Evolutionary conservation across 2,113 vertebrate species (phyloP).

Genomic region (Zosterops lateralis): DNA sequence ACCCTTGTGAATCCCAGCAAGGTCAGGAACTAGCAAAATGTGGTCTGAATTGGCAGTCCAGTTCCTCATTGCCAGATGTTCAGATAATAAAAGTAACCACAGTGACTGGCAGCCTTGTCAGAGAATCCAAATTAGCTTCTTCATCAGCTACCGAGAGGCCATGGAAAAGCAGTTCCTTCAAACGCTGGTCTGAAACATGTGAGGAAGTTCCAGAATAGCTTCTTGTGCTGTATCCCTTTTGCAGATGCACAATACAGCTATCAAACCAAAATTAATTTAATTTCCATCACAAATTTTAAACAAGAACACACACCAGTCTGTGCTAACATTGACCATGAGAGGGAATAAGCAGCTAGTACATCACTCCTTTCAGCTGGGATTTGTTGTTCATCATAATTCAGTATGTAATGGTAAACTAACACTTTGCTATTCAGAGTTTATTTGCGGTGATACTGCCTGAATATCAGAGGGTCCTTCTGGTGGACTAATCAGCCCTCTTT

Average conservation of each 20-base stretch:
- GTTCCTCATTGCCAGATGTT: slow-evolving; percentile 25
- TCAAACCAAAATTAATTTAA: slow-evolving; percentile 3
- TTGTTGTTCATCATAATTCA: slow-evolving; percentile 39
- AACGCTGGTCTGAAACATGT: not conserved
- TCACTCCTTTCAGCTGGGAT: not conserved
- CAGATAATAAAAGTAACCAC: slow-evolving; percentile 20
- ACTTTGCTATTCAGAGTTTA: not conserved
- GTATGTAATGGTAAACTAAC: not conserved
- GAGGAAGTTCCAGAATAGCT: not conserved
- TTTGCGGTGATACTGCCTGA: slow-evolving; percentile 19
- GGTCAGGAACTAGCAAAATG: slow-evolving; percentile 15
- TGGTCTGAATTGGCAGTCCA: not conserved
- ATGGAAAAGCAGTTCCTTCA: not conserved
- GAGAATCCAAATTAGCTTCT: not conserved
- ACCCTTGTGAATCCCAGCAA: slow-evolving; percentile 35
- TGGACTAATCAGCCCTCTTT: slow-evolving; percentile 44
- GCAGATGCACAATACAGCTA: not conserved
- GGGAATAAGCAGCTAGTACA: not conserved
- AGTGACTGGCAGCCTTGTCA: not conserved
- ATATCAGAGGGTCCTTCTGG: not conserved
- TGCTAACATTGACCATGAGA: not conserved
- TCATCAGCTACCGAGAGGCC: not conserved
- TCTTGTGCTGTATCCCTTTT: not conserved
- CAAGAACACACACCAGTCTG: not conserved
- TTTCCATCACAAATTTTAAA: slow-evolving; percentile 12